These are phyloP conservation scores for Chaetura pelagica DNA, from an alignment of 2,113 vertebrate genomes.

Conservation along the genomic window DNA sequence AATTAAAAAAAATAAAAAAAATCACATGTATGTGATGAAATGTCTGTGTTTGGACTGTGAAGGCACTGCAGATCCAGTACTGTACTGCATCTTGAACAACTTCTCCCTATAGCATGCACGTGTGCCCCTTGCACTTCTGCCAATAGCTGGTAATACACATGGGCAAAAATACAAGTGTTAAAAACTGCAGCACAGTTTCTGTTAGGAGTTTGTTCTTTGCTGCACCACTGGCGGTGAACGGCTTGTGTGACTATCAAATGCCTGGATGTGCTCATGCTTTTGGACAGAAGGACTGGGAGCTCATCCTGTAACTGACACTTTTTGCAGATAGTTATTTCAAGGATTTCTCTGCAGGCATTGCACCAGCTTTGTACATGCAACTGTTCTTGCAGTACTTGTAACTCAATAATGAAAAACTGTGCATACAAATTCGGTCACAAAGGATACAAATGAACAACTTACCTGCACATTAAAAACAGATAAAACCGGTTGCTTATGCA, in stretches of 20 bases:
- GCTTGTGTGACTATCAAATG: not conserved
- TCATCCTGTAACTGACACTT: not conserved
- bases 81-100: not conserved
- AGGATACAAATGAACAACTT: not conserved
- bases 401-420: not conserved
- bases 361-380: not conserved
- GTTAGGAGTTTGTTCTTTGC: not conserved
- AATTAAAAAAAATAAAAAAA: not conserved
- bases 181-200: not conserved
- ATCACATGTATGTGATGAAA: not conserved
- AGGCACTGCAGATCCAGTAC: not conserved
- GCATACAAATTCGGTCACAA: no score
- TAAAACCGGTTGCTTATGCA: not conserved
- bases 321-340: not conserved
- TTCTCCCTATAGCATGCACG: rapidly evolving
- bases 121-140: not conserved
- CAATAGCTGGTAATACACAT: not conserved
- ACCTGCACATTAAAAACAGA: not conserved
- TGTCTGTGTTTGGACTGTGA: not conserved
- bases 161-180: not conserved
- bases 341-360: not conserved
- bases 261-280: not conserved
- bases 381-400: not conserved
- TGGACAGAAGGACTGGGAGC: not conserved
- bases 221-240: not conserved